These are phyloP conservation scores for Drosophila subsilvestris DNA, from an alignment of 2,888 invertebrate species.

Conservation along the genomic window DNA sequence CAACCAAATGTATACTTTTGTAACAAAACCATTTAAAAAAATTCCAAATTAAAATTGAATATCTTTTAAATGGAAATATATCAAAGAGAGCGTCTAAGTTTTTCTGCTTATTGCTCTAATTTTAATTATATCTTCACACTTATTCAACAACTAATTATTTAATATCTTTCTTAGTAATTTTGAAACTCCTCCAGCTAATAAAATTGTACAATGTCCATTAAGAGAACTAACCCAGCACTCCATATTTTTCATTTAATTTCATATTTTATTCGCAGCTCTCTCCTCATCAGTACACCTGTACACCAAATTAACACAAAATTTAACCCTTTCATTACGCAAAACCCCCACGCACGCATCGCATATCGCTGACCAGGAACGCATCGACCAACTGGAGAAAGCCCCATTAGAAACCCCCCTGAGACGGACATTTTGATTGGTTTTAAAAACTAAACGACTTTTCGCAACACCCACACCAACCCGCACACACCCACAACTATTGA, in stretches of 20 bases:
- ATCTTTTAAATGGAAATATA: no score
- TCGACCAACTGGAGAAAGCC: conserved; percentile 6
- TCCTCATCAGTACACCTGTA: conserved; percentile 20
- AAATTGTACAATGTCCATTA: no score
- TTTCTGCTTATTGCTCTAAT: no score
- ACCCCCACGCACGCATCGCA: conserved; percentile 6
- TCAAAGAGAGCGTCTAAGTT: no score
- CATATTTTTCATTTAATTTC: not conserved
- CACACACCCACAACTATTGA: conserved; percentile 34
- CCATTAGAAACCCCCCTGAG: conserved; percentile 8
- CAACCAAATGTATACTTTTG: no score
- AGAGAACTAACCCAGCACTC: no score
- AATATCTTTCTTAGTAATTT: no score
- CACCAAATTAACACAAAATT: not conserved
- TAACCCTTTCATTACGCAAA: not conserved
- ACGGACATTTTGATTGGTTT: conserved; percentile 61
- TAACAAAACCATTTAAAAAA: no score
- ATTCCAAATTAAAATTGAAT: no score
- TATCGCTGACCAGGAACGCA: conserved; percentile 19
- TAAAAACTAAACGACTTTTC: conserved; percentile 47
- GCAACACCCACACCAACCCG: conserved; percentile 9
- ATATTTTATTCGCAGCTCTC: conserved; percentile 39
- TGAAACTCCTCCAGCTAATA: no score
- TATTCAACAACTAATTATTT: no score
- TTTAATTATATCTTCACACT: no score